These are phyloP conservation scores for Fopius arisanus DNA, from an alignment of 1,140 invertebrate genomes.

Conservation along the genomic window DNA sequence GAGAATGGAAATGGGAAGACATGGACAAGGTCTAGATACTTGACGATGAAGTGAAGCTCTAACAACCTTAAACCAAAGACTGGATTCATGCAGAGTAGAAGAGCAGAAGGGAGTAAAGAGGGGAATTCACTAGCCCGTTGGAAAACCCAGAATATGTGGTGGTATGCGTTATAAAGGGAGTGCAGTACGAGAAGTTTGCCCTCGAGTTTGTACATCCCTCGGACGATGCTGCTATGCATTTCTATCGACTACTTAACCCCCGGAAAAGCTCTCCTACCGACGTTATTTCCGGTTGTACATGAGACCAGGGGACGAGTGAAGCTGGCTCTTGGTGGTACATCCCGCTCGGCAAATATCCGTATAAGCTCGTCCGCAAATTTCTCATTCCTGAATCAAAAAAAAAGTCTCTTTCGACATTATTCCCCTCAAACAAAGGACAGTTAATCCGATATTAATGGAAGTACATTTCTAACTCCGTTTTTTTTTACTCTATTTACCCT, in stretches of 20 bases:
- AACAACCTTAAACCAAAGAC: not conserved
- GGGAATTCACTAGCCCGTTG: not conserved
- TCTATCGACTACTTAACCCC: slow-evolving; percentile 55
- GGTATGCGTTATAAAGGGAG: not conserved
- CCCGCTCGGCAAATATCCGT: not conserved
- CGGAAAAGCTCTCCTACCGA: slow-evolving; percentile 26
- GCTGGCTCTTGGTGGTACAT: not conserved
- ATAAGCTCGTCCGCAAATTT: not conserved
- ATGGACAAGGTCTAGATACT: not conserved
- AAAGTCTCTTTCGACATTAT: not conserved
- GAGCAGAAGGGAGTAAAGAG: not conserved
- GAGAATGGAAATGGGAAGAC: not conserved
- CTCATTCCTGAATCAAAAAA: not conserved
- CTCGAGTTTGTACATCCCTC: slow-evolving; percentile 4
- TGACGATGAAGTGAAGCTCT: not conserved
- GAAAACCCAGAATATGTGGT: not conserved
- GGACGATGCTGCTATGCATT: slow-evolving; percentile 51
- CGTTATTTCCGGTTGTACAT: slow-evolving; percentile 37
- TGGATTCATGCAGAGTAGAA: not conserved
- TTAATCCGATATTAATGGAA: not conserved
- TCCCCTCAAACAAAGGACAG: not conserved
- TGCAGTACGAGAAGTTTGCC: not conserved
- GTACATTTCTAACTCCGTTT: not conserved
- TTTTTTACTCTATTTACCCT: not conserved
- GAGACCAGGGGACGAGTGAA: not conserved